Evolutionary conservation across 2,888 invertebrate genomes (phyloP).

Genomic region (Acleris laterana): DNA sequence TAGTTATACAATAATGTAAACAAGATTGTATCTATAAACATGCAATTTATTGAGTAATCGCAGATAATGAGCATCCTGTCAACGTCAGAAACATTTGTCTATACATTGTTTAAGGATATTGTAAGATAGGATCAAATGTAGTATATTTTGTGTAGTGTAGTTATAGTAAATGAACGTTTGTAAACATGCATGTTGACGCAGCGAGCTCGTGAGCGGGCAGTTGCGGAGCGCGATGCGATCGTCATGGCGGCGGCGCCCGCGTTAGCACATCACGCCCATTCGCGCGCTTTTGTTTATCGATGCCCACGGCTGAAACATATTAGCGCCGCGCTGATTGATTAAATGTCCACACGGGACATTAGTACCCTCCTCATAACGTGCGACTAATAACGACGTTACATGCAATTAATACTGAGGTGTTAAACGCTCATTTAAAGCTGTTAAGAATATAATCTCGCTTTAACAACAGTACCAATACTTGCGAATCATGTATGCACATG

Average conservation of each 20-base stretch:
- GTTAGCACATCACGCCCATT: slow-evolving; percentile 40
- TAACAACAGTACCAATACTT: not conserved
- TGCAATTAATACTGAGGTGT: slow-evolving; percentile 28
- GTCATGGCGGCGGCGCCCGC: slow-evolving; percentile 2
- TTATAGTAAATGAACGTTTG: not conserved
- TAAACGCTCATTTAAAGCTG: slow-evolving; percentile 16
- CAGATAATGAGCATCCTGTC: no score
- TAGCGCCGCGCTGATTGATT: slow-evolving; percentile 46
- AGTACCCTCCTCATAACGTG: slow-evolving; percentile 11
- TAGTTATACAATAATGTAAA: no score
- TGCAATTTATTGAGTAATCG: no score
- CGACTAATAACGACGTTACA: slow-evolving; percentile 35
- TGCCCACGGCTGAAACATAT: slow-evolving; percentile 52
- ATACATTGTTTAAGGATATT: no score
- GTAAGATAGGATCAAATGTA: no score
- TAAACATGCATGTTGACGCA: slow-evolving; percentile 15
- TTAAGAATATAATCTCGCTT: slow-evolving; percentile 15
- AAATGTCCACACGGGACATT: slow-evolving; percentile 25
- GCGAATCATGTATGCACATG: no score
- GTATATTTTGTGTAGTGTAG: no score
- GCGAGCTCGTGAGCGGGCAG: slow-evolving; percentile 46
- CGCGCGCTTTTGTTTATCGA: slow-evolving; percentile 40
- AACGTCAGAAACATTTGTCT: no score
- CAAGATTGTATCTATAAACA: no score
- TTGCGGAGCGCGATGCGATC: slow-evolving; percentile 40